Evolutionary conservation across 2,888 invertebrate species (phyloP).

Genomic region (Sphaerophoria taeniata): DNA sequence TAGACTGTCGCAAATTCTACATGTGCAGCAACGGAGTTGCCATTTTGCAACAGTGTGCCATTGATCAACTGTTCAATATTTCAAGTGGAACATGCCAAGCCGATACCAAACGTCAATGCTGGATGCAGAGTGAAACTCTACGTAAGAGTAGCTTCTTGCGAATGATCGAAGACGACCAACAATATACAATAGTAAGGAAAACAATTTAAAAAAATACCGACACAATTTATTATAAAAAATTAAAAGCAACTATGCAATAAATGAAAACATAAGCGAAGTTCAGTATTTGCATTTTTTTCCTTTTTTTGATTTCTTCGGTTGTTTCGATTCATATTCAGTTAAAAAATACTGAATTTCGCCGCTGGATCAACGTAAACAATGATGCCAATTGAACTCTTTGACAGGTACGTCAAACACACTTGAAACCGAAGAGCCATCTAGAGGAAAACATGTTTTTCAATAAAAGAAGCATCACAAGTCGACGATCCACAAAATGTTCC

Average conservation of each 20-base stretch:
- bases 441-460: background rate
- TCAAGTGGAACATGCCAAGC: conserved; percentile 56
- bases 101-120: conserved; percentile 75
- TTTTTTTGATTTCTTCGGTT: background rate
- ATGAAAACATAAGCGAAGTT: conserved; percentile 71
- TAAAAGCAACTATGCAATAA: conserved; percentile 33
- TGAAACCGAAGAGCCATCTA: conserved; percentile 64
- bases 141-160: conserved; percentile 57
- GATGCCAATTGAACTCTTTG: conserved; percentile 41
- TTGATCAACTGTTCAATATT: conserved; percentile 76
- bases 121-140: conserved; percentile 61
- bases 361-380: conserved; percentile 15
- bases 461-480: background rate
- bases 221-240: conserved; percentile 1
- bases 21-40: conserved; percentile 55
- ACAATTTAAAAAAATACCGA: conserved; percentile 1
- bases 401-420: conserved; percentile 55
- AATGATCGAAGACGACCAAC: conserved; percentile 60
- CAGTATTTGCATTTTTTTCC: conserved; percentile 75
- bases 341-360: conserved; percentile 71
- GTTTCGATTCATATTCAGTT: background rate
- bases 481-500: conserved; percentile 29
- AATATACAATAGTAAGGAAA: conserved; percentile 48
- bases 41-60: conserved; percentile 69
- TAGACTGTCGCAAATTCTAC: conserved; percentile 68